Conservation (phyloP, 2,888 invertebrate genomes). For the Lasiommata megera region DNA sequence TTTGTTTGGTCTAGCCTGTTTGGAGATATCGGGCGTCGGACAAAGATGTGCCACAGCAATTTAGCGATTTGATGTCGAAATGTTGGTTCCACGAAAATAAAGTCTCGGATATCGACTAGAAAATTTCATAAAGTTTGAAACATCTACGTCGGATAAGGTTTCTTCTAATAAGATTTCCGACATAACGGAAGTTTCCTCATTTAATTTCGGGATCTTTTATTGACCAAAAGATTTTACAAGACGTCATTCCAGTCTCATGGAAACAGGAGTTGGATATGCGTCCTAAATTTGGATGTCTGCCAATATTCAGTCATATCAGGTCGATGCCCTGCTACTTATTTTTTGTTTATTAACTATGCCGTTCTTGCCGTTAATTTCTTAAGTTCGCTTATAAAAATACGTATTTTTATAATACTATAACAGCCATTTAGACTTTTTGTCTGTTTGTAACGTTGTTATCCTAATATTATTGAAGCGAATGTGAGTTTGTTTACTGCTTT, state of each 20-base stretch:
- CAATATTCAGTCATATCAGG: not conserved
- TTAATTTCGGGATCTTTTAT: constrained; percentile 1
- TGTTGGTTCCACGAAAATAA: not conserved
- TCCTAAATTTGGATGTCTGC: not conserved
- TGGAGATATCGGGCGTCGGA: too few relatives aligned
- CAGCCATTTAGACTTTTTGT: too few relatives aligned
- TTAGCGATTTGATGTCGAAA: too few relatives aligned
- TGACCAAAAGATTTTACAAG: constrained; percentile 8
- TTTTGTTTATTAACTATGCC: too few relatives aligned
- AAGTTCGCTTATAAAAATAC: too few relatives aligned
- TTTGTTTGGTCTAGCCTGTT: too few relatives aligned
- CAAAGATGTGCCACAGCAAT: too few relatives aligned
- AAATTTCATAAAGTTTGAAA: constrained; percentile 1
- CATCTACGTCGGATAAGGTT: not conserved
- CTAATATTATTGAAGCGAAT: too few relatives aligned
- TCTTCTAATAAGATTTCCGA: constrained; percentile 9
- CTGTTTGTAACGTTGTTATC: too few relatives aligned
- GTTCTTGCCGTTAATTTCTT: too few relatives aligned
- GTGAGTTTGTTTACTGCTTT: too few relatives aligned
- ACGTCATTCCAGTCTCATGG: not conserved
- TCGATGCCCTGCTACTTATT: not conserved
- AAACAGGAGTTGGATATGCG: not conserved
- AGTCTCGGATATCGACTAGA: not conserved
- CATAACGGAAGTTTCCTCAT: constrained; percentile 11
- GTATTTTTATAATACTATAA: too few relatives aligned